Base-by-base conservation (phyloP, 2,888 invertebrate species). In the Folsomia candida region DNA sequence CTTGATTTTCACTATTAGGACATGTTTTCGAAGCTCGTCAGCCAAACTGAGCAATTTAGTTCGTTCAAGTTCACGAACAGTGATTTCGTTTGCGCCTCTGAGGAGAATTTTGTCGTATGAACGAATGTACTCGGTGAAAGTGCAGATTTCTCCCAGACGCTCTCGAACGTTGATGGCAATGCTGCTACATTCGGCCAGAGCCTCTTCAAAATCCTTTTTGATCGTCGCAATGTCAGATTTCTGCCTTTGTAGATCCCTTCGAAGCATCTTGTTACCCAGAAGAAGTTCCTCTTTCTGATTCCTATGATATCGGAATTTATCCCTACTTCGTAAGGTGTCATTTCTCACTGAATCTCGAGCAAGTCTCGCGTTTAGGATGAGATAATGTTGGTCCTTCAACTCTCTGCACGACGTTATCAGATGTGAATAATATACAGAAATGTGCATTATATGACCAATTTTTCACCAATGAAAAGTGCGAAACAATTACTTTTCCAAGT, bases 71-170 rank as follows among this genome's bases (percentile, higher is more conserved):
- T 77, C 76, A 4, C 79, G 68, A 24, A 76, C 63, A 1, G 70
- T 71, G 14, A 79, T 68, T 28, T 74, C 78, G 11, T 69, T 65
- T 1, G 74, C 63, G 20, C 79, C 79, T 11, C 69, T 68, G 28
- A 75, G 14, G 9, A 79, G 58, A 24, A 79, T 77, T 57, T 74
- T 69, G 1, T 72, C 67, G 54, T 75, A 78, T n/a, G 75, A 69
- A 37, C 73, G 75, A 20, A 76, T 77, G 26, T 72, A 74, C 37
- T 77, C 79, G 14, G 67, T 74, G 66, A 78, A 74, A 1, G 76
- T 77, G 51, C 76, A 78, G 25, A 78, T 72, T 67, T 79, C 79
- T 28, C 78, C 78, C 47, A 74, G 75, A 28, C 75, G 51, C 61
- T 78, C 76, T 2, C 76, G 67, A 24, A 75, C 71, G 2, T 67